Evolutionary conservation across 2,797 vertebrate species (phyloP).

Genomic region (Melanotaenia maccullochi): DNA sequence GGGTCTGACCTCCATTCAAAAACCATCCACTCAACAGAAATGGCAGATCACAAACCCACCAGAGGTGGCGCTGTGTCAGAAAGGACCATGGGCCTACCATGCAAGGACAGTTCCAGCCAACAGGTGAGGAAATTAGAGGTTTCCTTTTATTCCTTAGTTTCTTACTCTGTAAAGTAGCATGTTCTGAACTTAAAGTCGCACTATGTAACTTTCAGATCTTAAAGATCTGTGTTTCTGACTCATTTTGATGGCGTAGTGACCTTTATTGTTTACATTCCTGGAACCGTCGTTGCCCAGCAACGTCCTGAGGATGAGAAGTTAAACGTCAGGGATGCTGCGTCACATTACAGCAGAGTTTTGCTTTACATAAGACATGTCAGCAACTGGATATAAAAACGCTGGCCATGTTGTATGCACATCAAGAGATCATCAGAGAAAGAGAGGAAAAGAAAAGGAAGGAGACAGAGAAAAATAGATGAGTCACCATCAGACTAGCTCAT

Average conservation of each 20-base stretch:
- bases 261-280: too few relatives aligned
- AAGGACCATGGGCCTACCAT: slow-evolving; percentile 1
- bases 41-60: slow-evolving; percentile 80
- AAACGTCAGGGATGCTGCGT: not conserved
- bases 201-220: not conserved
- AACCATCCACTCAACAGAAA: slow-evolving; percentile 74
- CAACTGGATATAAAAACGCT: too few relatives aligned
- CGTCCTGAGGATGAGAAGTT: too few relatives aligned
- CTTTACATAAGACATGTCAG: too few relatives aligned
- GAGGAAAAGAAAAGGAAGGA: not conserved
- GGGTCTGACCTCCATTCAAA: slow-evolving; percentile 83
- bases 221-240: not conserved
- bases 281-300: too few relatives aligned
- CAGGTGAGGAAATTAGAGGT: slow-evolving; percentile 37
- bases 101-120: slow-evolving; percentile 16
- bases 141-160: not conserved
- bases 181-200: not conserved
- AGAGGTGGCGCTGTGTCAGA: slow-evolving; percentile 76
- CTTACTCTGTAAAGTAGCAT: not conserved
- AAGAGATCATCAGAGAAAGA: not conserved
- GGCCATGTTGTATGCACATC: not conserved
- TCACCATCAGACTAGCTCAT: not conserved
- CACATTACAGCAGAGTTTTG: not conserved
- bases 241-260: not conserved
- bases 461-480: not conserved